phyloP scores from a whole-genome alignment of 2,113 vertebrate species.

The Manacus vitellinus region DNA sequence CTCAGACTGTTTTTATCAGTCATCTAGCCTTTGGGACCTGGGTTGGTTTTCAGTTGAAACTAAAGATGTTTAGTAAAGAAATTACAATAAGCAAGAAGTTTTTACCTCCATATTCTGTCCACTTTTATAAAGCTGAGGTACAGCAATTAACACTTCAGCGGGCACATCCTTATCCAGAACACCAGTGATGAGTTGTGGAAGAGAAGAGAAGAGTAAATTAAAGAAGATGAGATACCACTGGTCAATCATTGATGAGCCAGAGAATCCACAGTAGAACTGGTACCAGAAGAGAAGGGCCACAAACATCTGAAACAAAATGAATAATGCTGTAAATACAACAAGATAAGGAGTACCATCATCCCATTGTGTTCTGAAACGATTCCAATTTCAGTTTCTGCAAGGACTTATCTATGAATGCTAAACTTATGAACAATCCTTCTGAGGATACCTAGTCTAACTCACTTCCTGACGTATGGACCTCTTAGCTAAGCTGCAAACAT shows the following conservation, averaged over 20 bases:
- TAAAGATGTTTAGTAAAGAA: background rate
- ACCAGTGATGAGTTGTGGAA: conserved; percentile 95
- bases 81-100: background rate
- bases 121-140: conserved; percentile 91
- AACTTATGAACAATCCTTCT: background rate
- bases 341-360: background rate
- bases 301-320: conserved; percentile 86
- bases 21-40: background rate
- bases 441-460: background rate
- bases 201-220: conserved; percentile 96
- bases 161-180: conserved; percentile 94
- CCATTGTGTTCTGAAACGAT: background rate
- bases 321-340: background rate
- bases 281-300: conserved; percentile 98
- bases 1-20: background rate
- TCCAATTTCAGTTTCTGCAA: background rate
- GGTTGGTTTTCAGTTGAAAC: background rate
- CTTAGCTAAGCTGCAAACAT: background rate
- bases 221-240: conserved; percentile 99
- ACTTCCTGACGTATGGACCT: background rate
- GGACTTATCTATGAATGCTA: background rate
- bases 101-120: conserved; percentile 93
- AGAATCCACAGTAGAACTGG: conserved; percentile 98
- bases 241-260: conserved; percentile 94
- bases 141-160: conserved; percentile 81